A percentile compares a stretch with the other conserved stretches of the same genome.
Evolutionary conservation across 2,888 invertebrate genomes (phyloP).

Genomic region (Adela reaumurella): DNA sequence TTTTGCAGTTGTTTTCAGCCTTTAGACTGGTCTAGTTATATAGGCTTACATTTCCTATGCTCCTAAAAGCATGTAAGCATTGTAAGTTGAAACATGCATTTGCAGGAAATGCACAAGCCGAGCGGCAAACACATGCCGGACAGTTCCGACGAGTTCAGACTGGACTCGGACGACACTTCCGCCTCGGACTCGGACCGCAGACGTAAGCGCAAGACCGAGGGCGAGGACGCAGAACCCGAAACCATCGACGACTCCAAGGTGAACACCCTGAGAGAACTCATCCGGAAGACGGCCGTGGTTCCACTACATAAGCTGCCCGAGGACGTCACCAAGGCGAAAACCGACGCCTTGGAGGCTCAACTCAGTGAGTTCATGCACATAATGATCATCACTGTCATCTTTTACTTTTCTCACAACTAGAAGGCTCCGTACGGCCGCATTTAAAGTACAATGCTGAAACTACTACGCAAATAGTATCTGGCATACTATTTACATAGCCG

Average conservation of each 20-base stretch:
- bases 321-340: slow-evolving; percentile 33
- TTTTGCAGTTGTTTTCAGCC: no score
- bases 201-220: slow-evolving; percentile 34
- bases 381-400: neutral
- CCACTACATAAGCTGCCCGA: slow-evolving; percentile 41
- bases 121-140: slow-evolving; percentile 54
- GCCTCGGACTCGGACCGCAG: slow-evolving; percentile 33
- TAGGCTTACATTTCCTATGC: no score
- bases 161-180: slow-evolving; percentile 26
- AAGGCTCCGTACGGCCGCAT: no score
- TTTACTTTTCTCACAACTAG: no score
- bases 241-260: slow-evolving; percentile 16
- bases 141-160: slow-evolving; percentile 48
- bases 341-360: slow-evolving; percentile 32
- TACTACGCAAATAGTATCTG: no score
- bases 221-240: slow-evolving; percentile 22
- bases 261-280: slow-evolving; percentile 26
- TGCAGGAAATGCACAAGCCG: slow-evolving; percentile 51
- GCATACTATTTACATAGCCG: no score
- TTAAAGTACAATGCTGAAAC: no score
- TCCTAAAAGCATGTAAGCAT: no score
- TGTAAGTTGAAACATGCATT: neutral
- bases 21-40: no score
- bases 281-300: slow-evolving; percentile 37
- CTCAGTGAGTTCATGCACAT: slow-evolving; percentile 30